phyloP scores from a whole-genome alignment of 2,797 vertebrate species.

The Paramormyrops hopkinsi region DNA sequence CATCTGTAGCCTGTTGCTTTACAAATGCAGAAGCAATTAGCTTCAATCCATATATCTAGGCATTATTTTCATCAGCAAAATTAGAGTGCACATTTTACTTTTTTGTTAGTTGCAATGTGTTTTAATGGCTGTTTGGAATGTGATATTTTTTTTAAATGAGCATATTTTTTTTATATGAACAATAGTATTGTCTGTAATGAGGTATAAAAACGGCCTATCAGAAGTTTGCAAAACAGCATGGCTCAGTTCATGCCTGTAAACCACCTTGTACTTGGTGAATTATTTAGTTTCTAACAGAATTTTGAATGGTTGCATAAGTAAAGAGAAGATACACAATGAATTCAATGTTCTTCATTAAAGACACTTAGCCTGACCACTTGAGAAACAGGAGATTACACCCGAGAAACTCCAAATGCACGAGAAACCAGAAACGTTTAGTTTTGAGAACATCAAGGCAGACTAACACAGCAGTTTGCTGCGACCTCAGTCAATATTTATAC shows the following conservation, averaged over 20 bases:
- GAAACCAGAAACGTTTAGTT: neutral
- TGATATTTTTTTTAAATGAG: neutral
- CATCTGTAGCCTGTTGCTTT: neutral
- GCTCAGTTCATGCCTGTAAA: neutral
- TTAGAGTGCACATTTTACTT: neutral
- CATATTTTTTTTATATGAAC: neutral
- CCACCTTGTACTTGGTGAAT: neutral
- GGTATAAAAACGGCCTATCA: neutral
- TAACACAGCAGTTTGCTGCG: neutral
- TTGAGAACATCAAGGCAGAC: neutral
- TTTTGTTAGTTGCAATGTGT: neutral
- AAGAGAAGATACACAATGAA: neutral
- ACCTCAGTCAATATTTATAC: neutral
- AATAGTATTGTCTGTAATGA: neutral
- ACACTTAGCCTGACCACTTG: neutral
- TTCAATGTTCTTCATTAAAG: neutral
- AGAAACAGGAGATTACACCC: neutral
- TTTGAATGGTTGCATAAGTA: neutral
- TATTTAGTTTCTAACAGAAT: neutral
- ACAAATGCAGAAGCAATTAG: neutral
- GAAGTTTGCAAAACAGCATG: neutral
- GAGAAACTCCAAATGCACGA: neutral
- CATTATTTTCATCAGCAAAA: neutral
- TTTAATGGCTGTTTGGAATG: neutral
- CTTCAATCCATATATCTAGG: neutral